Evolutionary conservation across 2,888 invertebrate species (phyloP).

Genomic region (Mythimna pallens): DNA sequence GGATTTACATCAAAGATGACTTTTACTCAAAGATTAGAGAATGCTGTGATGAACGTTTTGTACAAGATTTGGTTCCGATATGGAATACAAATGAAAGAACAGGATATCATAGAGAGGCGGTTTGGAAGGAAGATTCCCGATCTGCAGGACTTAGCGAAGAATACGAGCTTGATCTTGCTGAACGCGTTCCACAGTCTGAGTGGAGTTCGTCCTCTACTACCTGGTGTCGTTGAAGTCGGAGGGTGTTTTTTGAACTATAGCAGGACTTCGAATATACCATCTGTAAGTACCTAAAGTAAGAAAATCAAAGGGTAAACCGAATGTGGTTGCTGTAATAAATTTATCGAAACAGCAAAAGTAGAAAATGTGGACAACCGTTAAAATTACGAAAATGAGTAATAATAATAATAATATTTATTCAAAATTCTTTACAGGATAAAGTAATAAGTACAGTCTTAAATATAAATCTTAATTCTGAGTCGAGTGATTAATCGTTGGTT

Average conservation of each 20-base stretch:
- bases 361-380: too few relatives aligned
- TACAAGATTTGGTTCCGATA: slow-evolving; percentile 80
- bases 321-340: too few relatives aligned
- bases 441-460: too few relatives aligned
- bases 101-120: slow-evolving; percentile 80
- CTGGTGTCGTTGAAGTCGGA: slow-evolving; percentile 91
- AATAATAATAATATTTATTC: too few relatives aligned
- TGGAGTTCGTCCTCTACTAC: slow-evolving; percentile 89
- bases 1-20: slow-evolving; percentile 86
- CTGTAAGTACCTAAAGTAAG: slow-evolving; percentile 72
- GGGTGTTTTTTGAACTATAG: slow-evolving; percentile 89
- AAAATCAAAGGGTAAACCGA: not conserved
- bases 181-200: slow-evolving; percentile 92
- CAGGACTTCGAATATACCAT: slow-evolving; percentile 82
- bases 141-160: slow-evolving; percentile 85
- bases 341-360: too few relatives aligned
- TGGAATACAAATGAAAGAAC: slow-evolving; percentile 77
- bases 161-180: slow-evolving; percentile 88
- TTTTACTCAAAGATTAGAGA: slow-evolving; percentile 87
- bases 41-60: slow-evolving; percentile 74
- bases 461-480: too few relatives aligned
- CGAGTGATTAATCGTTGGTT: too few relatives aligned
- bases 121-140: slow-evolving; percentile 87
- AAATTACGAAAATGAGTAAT: too few relatives aligned
- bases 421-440: too few relatives aligned